A percentile compares a stretch with the other conserved stretches of the same genome.
Conservation (phyloP, 2,797 vertebrate species). For the Erethizon dorsatum region DNA sequence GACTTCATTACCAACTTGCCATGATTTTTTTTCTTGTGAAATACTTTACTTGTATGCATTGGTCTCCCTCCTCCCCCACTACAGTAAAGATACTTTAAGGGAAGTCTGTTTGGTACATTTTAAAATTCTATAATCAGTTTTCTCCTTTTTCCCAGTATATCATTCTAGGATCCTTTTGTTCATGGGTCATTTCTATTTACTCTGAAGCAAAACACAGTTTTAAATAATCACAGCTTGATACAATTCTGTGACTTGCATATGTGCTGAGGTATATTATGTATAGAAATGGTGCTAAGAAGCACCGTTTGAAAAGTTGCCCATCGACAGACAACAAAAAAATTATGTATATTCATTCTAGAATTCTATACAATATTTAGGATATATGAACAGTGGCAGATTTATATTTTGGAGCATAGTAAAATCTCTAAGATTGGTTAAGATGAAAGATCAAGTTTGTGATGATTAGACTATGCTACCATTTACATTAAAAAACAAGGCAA, state of each 20-base stretch:
- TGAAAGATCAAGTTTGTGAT: neutral
- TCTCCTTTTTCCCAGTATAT: neutral
- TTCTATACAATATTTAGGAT: neutral
- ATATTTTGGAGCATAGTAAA: neutral
- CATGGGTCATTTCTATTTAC: constrained; percentile 42
- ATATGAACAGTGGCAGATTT: neutral
- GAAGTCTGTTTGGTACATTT: constrained; percentile 39
- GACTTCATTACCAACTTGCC: neutral
- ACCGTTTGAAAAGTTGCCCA: neutral
- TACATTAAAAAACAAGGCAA: neutral
- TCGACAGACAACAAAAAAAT: neutral
- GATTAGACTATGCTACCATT: neutral
- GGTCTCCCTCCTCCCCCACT: neutral
- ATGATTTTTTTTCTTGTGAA: neutral
- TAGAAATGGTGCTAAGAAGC: neutral
- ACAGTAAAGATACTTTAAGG: constrained; percentile 13
- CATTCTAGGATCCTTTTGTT: constrained; percentile 42
- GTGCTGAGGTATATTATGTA: neutral
- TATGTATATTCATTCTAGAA: neutral
- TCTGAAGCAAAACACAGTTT: constrained; percentile 18
- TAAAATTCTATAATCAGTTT: constrained; percentile 35
- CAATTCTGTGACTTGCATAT: neutral
- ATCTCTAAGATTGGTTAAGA: neutral
- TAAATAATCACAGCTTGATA: neutral
- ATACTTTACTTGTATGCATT: neutral